Base-by-base conservation (phyloP, 2,113 vertebrate species). In the Passer montanus region DNA sequence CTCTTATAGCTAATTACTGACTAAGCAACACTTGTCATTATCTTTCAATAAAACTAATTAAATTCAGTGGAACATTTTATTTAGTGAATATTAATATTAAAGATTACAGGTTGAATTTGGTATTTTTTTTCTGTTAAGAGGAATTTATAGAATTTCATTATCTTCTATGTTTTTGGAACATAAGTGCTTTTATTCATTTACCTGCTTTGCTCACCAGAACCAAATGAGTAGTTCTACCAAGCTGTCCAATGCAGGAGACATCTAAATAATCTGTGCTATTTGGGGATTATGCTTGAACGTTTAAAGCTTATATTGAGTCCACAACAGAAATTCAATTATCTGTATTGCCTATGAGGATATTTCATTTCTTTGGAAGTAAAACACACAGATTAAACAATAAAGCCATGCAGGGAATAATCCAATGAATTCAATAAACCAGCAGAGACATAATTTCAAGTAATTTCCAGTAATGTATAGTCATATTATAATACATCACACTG, bases 261-360 rank as follows among this genome's bases (percentile, higher is more conserved):
- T 27, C 28, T 67, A 79, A 84, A 78, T 1, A 88, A 41, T 52
- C n/a, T 75, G 19, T 27, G 10, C 13, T 88, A 41, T 86, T 90
- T 93, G 23, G 26, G 31, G 74, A 87, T 90, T 82, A 76, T 56
- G 7, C 11, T 85, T 74, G 52, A 81, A 63, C 10, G 60, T 73
- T 86, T 91, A 85, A 93, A 66, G 16, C 27, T 89, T 76, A 39
- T 70, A 77, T 60, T 79, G 27, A 63, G 81, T 92, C 49, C 58
- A 93, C 62, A 83, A 93, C 19, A 81, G 47, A 95, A 92, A 94
- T 94, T 94, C 30, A 94, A 60, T 94, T 94, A 89, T 67, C 31
- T 67, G 2, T 80, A 87, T 89, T 93, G n/a, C 44, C 7, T 94
- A 16, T 50, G 33, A 76, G 35, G 9, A 69, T 86, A 78, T 79